These are phyloP conservation scores for Sinocyclocheilus maitianheensis DNA, from an alignment of 2,113 vertebrate genomes.

Conservation along the genomic window DNA sequence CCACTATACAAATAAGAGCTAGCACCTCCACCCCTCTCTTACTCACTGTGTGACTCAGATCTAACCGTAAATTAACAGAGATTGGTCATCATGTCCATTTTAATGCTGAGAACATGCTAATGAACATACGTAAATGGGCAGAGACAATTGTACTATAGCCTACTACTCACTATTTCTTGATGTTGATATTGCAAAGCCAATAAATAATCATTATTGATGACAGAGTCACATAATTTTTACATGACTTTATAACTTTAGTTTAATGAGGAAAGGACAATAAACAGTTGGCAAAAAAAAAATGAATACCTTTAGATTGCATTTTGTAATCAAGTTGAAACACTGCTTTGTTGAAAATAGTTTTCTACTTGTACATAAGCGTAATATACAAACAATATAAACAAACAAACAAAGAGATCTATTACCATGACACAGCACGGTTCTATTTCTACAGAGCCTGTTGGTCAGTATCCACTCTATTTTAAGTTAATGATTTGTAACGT, in stretches of 20 bases:
- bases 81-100: background rate
- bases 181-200: background rate
- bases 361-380: background rate
- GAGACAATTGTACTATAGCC: background rate
- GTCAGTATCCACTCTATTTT: background rate
- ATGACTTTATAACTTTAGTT: background rate
- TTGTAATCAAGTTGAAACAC: no score
- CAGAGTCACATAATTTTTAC: background rate
- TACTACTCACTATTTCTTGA: background rate
- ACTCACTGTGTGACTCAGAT: constrained; percentile 44
- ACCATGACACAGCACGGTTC: background rate
- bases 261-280: background rate
- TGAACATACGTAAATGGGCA: background rate
- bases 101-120: no score
- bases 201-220: background rate
- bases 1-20: constrained; percentile 61
- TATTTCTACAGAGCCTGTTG: background rate
- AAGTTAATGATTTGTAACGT: constrained; percentile 35
- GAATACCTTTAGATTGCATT: no score
- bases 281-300: no score
- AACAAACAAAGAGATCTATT: background rate
- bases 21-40: constrained; percentile 35
- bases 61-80: constrained; percentile 7
- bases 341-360: no score
- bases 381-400: background rate